phyloP scores from a whole-genome alignment of 2,797 vertebrate genomes.

The Chanos chanos region DNA sequence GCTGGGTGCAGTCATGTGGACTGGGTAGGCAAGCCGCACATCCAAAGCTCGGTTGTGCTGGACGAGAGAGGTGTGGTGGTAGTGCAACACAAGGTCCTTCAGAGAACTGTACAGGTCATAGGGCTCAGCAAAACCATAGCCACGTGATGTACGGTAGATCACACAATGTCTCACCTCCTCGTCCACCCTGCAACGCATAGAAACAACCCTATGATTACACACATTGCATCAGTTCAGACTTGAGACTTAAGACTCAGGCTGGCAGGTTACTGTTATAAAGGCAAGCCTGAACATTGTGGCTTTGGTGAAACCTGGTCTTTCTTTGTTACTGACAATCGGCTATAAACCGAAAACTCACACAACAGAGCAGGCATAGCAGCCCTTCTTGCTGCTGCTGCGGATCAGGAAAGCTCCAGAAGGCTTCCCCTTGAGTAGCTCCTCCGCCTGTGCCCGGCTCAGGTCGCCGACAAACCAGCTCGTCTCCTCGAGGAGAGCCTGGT shows the following conservation, averaged over 20 bases:
- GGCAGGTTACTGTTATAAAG: no score
- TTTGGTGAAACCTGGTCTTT: no score
- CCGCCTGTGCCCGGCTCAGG: constrained; percentile 87
- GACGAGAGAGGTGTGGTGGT: constrained; percentile 89
- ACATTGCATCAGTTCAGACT: no score
- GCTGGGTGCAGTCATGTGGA: constrained; percentile 61
- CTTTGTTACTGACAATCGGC: no score
- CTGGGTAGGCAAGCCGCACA: constrained; percentile 89
- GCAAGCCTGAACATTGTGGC: no score
- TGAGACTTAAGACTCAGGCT: no score
- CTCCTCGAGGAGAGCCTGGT: constrained; percentile 85
- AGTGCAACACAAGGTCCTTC: constrained; percentile 94
- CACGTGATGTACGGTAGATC: constrained; percentile 90
- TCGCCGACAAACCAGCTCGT: constrained; percentile 94
- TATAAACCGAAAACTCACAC: constrained; percentile 67
- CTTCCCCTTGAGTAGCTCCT: constrained; percentile 89
- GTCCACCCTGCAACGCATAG: constrained; percentile 76
- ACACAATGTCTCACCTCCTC: constrained; percentile 96
- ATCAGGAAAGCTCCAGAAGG: constrained; percentile 91
- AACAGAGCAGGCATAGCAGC: constrained; percentile 76
- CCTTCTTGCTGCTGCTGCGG: constrained; percentile 89
- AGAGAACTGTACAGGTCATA: constrained; percentile 91
- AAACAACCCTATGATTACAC: background rate
- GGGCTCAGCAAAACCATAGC: constrained; percentile 92
- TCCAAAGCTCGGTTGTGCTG: constrained; percentile 97